These are phyloP conservation scores for Tinea semifulvella DNA, from an alignment of 2,888 invertebrate genomes.

Conservation along the genomic window DNA sequence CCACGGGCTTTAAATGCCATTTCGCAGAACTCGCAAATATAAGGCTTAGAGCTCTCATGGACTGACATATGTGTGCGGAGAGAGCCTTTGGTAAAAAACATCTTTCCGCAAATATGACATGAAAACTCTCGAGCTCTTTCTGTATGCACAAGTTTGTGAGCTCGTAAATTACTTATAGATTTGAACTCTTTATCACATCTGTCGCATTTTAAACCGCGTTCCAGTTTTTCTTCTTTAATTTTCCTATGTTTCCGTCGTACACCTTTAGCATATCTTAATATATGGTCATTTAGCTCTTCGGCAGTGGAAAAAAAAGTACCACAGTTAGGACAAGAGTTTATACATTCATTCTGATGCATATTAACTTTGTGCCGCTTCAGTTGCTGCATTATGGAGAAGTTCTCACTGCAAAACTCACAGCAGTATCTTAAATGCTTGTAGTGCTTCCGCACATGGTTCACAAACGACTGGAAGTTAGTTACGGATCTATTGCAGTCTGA, in stretches of 20 bases:
- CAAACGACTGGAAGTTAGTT: conserved; percentile 35
- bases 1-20: conserved; percentile 51
- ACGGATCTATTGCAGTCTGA: conserved; percentile 43
- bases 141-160: conserved; percentile 51
- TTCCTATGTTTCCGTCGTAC: conserved; percentile 11
- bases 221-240: conserved; percentile 26
- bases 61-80: conserved; percentile 49
- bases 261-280: conserved; percentile 34
- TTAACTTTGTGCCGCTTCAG: conserved; percentile 37
- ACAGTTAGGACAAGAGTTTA: conserved; percentile 39
- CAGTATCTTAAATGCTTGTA: conserved; percentile 40
- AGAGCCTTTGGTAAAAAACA: conserved; percentile 58
- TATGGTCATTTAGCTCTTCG: conserved; percentile 43
- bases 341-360: conserved; percentile 27
- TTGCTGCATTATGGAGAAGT: conserved; percentile 30
- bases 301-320: conserved; percentile 37
- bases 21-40: conserved; percentile 51
- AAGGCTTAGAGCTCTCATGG: conserved; percentile 49
- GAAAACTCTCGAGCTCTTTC: conserved; percentile 51
- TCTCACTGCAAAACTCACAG: conserved; percentile 48
- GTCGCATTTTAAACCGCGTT: conserved; percentile 40
- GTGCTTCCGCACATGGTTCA: conserved; percentile 44
- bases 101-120: conserved; percentile 55
- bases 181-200: conserved; percentile 50
- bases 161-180: conserved; percentile 42